Evolutionary conservation across 2,113 vertebrate species (phyloP).

Genomic region (Prochilodus magdalenae): DNA sequence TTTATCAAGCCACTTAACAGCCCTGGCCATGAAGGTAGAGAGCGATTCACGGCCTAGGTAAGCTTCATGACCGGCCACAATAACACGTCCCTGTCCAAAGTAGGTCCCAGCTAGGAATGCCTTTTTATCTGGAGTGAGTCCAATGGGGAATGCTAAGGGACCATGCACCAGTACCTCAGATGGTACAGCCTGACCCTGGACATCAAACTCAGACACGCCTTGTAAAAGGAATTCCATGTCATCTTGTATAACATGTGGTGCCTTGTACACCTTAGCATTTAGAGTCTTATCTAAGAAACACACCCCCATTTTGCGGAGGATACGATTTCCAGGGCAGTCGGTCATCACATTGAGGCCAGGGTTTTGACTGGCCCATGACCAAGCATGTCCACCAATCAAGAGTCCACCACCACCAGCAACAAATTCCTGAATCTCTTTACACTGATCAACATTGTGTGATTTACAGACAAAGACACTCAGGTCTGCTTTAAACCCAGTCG

Average conservation of each 20-base stretch:
- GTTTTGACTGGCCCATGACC: conserved; percentile 79
- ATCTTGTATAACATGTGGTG: conserved; percentile 23
- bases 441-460: conserved; percentile 58
- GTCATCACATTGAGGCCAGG: conserved; percentile 62
- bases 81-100: no score
- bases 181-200: no score
- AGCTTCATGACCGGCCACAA: no score
- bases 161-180: no score
- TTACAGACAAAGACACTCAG: conserved; percentile 42
- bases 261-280: conserved; percentile 57
- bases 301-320: conserved; percentile 86
- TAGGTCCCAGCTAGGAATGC: no score
- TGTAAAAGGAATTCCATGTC: conserved; percentile 51
- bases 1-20: no score
- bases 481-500: background rate
- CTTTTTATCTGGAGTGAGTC: no score
- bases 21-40: no score
- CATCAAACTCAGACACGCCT: conserved; percentile 33
- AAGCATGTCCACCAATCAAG: conserved; percentile 83
- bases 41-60: no score
- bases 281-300: conserved; percentile 75
- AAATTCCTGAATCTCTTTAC: conserved; percentile 65
- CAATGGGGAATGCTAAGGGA: no score
- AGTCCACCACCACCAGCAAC: conserved; percentile 78
- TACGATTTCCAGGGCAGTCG: conserved; percentile 81